Conservation (phyloP, 2,888 invertebrate genomes). For the Thymelicus acteon region DNA sequence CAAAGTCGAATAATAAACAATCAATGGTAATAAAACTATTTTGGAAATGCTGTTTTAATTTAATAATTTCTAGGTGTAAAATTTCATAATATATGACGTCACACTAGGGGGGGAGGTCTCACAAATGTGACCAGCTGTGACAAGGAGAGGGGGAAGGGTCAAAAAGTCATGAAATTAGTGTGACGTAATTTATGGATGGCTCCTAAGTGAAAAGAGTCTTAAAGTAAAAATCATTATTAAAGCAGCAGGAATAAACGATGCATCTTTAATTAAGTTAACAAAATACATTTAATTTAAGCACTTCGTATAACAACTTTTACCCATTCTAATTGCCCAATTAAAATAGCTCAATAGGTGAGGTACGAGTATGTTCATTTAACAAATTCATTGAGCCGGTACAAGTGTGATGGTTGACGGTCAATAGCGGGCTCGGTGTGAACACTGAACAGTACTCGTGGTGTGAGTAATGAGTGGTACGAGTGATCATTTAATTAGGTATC, state of each 20-base stretch:
- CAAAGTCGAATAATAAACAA: no score
- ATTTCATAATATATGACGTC: no score
- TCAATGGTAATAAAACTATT: no score
- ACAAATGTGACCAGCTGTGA: no score
- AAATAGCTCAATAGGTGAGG: conserved; percentile 31
- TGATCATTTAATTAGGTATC: conserved; percentile 60
- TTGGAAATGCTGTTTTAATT: no score
- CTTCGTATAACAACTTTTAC: conserved; percentile 10
- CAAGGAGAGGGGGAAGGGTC: no score
- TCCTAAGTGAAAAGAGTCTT: no score
- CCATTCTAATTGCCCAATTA: conserved; percentile 31
- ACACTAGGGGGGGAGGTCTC: no score
- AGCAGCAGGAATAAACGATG: not conserved
- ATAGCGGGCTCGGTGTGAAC: conserved; percentile 28
- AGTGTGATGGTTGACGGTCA: conserved; percentile 29
- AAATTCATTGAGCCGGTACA: conserved; percentile 25
- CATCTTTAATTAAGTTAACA: conserved; percentile 1
- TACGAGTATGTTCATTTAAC: conserved; percentile 7
- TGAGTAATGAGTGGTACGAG: conserved; percentile 33
- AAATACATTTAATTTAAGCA: conserved; percentile 6
- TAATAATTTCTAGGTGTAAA: no score
- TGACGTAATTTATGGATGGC: no score
- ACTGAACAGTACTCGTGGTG: conserved; percentile 42
- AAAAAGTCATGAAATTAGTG: no score
- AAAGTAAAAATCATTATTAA: no score